Base-by-base conservation (phyloP, 2,888 invertebrate species). In the Drosophila emarginata region DNA sequence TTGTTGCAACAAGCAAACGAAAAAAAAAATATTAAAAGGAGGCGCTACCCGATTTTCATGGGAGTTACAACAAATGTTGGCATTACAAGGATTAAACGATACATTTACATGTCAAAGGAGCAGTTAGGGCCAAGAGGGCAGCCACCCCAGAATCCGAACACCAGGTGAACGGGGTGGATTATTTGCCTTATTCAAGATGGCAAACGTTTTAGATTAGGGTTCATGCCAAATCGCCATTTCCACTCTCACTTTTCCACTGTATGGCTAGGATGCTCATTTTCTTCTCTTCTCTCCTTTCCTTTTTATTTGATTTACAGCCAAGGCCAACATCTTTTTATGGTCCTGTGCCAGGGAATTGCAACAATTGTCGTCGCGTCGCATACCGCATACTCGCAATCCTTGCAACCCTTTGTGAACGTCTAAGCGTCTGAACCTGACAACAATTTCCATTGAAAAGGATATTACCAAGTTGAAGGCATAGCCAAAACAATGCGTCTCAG, bases 21-120 rank as follows among this genome's bases (percentile, higher is more conserved):
- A 28, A 6, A 28, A 6, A 21, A 11, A 26, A 52, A 3, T 26
- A 7, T 39, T 50, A 39, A 32, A 54, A 62, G 72, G 70, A 71
- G 78, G 67, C 68, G 76, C 64, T 58, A 65, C 15, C 12, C 70
- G 64, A 64, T 72, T 85, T 79, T 53, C 74, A 77, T 80, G 88
- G 74, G 74, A 80, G 74, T 67, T 68, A 56, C 62, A 65, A 36
- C 86, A 87, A 87, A 80, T 86, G 88, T 52, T 70, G 86, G 67
- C 74, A 83, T 87, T 73, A 76, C 65, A 78, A 71, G 83, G 86
- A 84, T 85, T 84, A 79, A 78, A 68, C 62, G 62, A 18, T 63
- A 56, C 70, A 78, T 85, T 87, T 74, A 72, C 71, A 78, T 69
- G 77, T 65, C 58, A 58, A 64, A 61, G 53, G 21, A 61, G 72